Percentiles rank a stretch among this genome's conserved stretches.
These are phyloP conservation scores for Nemotelus nigrinus DNA, from an alignment of 2,888 invertebrate species.

Conservation along the genomic window DNA sequence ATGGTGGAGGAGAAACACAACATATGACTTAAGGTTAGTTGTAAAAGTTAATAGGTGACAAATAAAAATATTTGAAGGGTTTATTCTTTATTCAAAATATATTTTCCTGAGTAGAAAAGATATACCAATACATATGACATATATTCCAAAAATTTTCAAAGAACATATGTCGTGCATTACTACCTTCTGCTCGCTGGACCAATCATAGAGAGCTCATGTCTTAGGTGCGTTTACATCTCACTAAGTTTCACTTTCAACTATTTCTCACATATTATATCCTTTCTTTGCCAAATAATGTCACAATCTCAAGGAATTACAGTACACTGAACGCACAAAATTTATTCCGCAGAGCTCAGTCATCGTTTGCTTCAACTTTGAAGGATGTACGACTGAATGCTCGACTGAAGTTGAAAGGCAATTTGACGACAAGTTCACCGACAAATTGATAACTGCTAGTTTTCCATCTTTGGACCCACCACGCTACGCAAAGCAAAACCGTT, in stretches of 20 bases:
- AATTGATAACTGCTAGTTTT: constrained; percentile 29
- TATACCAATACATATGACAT: too few species aligned
- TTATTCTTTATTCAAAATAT: too few species aligned
- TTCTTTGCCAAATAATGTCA: neutral
- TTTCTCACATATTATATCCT: neutral
- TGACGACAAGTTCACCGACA: constrained; percentile 10
- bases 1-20: too few species aligned
- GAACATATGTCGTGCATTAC: too few species aligned
- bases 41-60: too few species aligned
- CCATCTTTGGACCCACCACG: neutral
- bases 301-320: constrained; percentile 10
- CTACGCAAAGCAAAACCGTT: neutral
- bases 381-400: constrained; percentile 13
- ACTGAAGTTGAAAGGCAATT: constrained; percentile 9
- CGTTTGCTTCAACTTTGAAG: neutral
- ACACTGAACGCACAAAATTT: neutral
- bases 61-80: too few species aligned
- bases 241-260: neutral
- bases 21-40: too few species aligned
- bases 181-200: too few species aligned
- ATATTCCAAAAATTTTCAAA: too few species aligned
- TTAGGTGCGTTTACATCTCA: too few species aligned
- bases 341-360: neutral
- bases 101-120: too few species aligned
- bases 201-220: too few species aligned